Evolutionary conservation across 2,888 invertebrate species (phyloP), one percentile per base, ranked within the genome.

Genomic region (Argyresthia albistria): DNA sequence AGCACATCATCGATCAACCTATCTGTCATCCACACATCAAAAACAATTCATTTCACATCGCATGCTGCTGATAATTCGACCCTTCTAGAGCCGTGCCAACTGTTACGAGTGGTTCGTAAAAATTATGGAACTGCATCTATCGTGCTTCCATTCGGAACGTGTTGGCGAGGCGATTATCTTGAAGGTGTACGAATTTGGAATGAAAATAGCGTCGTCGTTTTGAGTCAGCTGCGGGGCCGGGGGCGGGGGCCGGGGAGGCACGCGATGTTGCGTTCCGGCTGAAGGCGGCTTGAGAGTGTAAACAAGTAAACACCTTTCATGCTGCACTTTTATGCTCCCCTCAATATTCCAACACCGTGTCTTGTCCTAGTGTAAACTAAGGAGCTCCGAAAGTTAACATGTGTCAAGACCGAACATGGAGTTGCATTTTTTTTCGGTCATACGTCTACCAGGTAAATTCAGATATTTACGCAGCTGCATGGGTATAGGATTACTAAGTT

Each of bases 201-300:
- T 69, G 65, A 66, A 65, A 65, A 70, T 68, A 70, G 63, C 64
- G 60, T 67, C 64, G 60, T 67, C 63, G 61, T 65, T 69, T 64
- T 39, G 37, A 53, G 43, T 46, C 42, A 50, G 49, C 53, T 12
- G 36, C 46, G 43, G 59, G n/a, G n/a, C n/a, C n/a, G n/a, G n/a
- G n/a, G n/a, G n/a, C n/a, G n/a, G n/a, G n/a, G n/a, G n/a, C n/a
- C n/a, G n/a, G n/a, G 57, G 65, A 25, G 25, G 25, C 81, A 84
- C 81, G 81, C 83, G 78, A 81, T 76, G 65, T 66, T 67, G 65
- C 64, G 60, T 62, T 46, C 43, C 9, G 42, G 58, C 64, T 63
- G 66, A 61, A 62, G n/a, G 63, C 63, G 61, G 8, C 35, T 50
- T 59, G 61, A 59, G 64, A 47, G 65, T 68, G 75, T 76, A 80